phyloP scores from a whole-genome alignment of 1,140 invertebrate genomes.

The Phthorimaea operculella region DNA sequence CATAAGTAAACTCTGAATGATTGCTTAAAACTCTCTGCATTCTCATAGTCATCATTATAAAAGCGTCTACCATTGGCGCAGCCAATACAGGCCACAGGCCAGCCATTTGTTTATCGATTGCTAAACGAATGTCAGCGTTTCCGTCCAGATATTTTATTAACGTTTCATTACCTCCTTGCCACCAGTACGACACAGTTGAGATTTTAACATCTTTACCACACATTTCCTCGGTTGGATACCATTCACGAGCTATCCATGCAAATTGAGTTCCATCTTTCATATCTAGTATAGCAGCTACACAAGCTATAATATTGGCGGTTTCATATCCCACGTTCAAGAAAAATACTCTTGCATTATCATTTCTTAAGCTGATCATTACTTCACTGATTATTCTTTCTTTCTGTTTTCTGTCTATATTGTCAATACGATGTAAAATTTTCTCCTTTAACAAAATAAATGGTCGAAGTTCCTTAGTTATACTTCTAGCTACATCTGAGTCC shows the following conservation, averaged over 20 bases:
- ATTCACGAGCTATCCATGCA: background rate
- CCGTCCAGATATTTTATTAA: too few relatives aligned
- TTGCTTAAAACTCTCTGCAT: too few relatives aligned
- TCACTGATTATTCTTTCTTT: background rate
- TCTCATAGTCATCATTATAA: background rate
- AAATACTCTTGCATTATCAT: background rate
- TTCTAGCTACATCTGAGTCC: background rate
- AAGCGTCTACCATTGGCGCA: background rate
- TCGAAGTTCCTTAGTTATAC: background rate
- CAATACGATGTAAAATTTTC: too few relatives aligned
- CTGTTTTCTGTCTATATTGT: too few relatives aligned
- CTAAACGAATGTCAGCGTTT: too few relatives aligned
- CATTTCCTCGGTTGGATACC: background rate
- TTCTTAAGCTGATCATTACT: background rate
- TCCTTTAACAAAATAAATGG: too few relatives aligned
- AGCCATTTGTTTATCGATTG: too few relatives aligned
- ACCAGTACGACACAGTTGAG: background rate
- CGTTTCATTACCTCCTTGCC: background rate
- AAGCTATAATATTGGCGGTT: background rate
- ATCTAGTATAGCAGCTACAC: background rate
- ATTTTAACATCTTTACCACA: background rate
- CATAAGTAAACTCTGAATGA: too few relatives aligned
- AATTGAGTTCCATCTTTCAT: background rate
- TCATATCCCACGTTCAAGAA: background rate
- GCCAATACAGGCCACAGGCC: background rate